phyloP scores from a whole-genome alignment of 2,113 vertebrate genomes.

The Xenopus laevis region DNA sequence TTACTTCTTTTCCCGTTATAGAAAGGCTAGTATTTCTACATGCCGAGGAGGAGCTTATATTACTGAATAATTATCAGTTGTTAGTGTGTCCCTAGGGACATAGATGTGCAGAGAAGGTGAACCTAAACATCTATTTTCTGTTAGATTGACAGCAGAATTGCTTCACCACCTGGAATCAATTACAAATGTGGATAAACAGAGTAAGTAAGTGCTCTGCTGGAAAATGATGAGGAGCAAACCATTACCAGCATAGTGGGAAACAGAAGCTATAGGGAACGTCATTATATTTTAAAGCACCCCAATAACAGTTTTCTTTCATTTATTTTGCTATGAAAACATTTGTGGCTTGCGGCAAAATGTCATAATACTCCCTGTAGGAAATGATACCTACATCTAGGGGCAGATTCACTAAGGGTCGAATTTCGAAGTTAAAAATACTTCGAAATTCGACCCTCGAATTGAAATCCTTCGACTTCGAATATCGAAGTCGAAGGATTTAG shows the following conservation, averaged over 20 bases:
- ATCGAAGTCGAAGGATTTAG: too few species aligned
- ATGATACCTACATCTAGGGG: too few species aligned
- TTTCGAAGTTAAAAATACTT: too few species aligned
- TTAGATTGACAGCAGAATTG: neutral
- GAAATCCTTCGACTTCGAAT: too few species aligned
- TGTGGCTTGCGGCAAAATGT: too few species aligned
- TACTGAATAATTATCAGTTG: slow-evolving; percentile 8
- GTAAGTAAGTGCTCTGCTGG: neutral
- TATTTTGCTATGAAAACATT: too few species aligned
- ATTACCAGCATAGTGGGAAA: neutral
- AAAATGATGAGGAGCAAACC: neutral
- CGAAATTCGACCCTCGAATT: too few species aligned
- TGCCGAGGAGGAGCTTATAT: neutral
- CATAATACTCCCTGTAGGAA: too few species aligned
- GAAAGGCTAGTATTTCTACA: neutral
- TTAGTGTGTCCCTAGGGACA: neutral
- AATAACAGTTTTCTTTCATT: neutral
- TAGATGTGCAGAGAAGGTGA: neutral
- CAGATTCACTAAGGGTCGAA: too few species aligned
- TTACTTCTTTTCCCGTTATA: neutral
- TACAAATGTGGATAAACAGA: neutral
- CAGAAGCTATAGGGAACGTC: neutral
- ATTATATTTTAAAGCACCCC: neutral
- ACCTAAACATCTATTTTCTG: neutral
- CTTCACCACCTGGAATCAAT: neutral